Evolutionary conservation across 2,113 vertebrate genomes (phyloP).

Genomic region (Psophia crepitans): DNA sequence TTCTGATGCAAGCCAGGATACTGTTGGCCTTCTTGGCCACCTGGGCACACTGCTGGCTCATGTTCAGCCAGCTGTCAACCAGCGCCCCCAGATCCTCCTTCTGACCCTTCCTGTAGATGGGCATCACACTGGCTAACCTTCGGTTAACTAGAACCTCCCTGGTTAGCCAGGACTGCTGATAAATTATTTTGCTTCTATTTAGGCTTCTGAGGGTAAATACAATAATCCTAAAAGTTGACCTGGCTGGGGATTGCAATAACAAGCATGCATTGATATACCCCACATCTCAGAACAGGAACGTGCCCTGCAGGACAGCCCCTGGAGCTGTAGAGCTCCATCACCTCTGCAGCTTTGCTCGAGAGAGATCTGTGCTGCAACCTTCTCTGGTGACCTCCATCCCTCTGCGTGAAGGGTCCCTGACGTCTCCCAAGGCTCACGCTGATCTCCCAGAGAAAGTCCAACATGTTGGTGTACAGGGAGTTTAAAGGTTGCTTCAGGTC

Average conservation of each 20-base stretch:
- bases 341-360: not conserved
- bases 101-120: too few species aligned
- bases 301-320: not conserved
- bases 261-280: not conserved
- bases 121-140: not conserved
- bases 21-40: too few species aligned
- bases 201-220: not conserved
- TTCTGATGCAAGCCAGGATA: not conserved
- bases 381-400: not conserved
- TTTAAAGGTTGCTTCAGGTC: not conserved
- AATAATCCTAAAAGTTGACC: not conserved
- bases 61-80: too few species aligned
- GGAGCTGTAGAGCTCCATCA: not conserved
- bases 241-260: not conserved
- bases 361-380: not conserved
- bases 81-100: too few species aligned
- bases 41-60: too few species aligned
- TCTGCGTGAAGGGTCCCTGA: not conserved
- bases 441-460: not conserved
- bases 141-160: not conserved
- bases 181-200: not conserved
- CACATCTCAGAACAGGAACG: not conserved
- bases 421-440: rapidly evolving
- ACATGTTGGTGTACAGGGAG: not conserved
- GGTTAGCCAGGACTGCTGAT: not conserved